Conservation (phyloP, 2,113 vertebrate genomes). For the Sebastes schlegelii region DNA sequence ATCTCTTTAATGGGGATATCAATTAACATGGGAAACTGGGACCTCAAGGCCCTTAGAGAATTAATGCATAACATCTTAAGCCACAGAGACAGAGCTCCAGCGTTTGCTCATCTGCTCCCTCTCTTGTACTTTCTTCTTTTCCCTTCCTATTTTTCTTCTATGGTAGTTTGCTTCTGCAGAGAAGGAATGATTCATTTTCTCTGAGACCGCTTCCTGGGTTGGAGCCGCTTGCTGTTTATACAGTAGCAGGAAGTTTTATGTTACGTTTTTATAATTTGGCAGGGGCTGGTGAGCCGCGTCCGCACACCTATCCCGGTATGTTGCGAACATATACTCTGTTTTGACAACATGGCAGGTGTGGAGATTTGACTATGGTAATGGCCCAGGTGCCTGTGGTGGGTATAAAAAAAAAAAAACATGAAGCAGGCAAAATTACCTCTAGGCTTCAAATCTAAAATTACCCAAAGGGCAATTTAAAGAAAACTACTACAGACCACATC, state of each 20-base stretch:
- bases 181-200: constrained; percentile 46
- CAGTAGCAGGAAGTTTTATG: constrained; percentile 46
- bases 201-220: constrained; percentile 25
- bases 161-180: constrained; percentile 36
- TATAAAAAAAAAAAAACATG: not conserved
- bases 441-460: constrained; percentile 3
- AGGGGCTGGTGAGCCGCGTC: constrained; percentile 21
- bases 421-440: constrained; percentile 1
- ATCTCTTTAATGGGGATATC: constrained; percentile 78
- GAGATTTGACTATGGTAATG: constrained; percentile 44
- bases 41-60: constrained; percentile 66
- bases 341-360: constrained; percentile 50
- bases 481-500: not conserved
- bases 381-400: not conserved
- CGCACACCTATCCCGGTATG: constrained; percentile 24
- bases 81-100: constrained; percentile 51
- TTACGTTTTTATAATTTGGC: constrained; percentile 40
- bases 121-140: constrained; percentile 22
- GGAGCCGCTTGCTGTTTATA: constrained; percentile 51
- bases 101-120: constrained; percentile 38
- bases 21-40: constrained; percentile 75
- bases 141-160: constrained; percentile 42
- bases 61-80: constrained; percentile 68
- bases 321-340: constrained; percentile 29
- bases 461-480: not conserved